phyloP scores from a whole-genome alignment of 2,888 invertebrate species.

The Nemapogon koenigi region DNA sequence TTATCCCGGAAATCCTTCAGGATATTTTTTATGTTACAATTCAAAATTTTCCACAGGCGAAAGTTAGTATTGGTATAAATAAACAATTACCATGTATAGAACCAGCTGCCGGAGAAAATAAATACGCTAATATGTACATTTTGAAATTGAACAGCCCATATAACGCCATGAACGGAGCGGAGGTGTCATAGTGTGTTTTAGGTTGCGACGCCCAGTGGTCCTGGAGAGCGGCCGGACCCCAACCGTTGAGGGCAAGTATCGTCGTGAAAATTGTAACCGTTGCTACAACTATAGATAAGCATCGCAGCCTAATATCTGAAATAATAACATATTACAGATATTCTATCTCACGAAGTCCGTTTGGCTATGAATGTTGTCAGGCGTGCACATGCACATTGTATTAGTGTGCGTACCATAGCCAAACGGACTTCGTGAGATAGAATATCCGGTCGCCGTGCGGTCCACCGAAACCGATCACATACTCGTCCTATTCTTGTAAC shows the following conservation, averaged over 20 bases:
- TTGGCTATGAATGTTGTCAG: no score
- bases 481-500: no score
- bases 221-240: constrained; percentile 89
- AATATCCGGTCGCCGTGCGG: no score
- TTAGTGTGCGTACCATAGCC: no score
- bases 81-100: constrained; percentile 76
- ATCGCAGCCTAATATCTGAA: constrained; percentile 89
- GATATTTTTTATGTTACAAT: no score
- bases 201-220: constrained; percentile 93
- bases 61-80: background rate
- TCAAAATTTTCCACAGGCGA: no score
- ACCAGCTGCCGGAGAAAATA: constrained; percentile 87
- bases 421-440: no score
- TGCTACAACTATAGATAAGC: constrained; percentile 84
- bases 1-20: no score
- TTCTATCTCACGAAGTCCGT: no score
- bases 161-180: constrained; percentile 94
- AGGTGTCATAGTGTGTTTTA: constrained; percentile 86
- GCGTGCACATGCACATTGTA: no score
- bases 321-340: no score
- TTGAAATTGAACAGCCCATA: constrained; percentile 95
- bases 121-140: constrained; percentile 91
- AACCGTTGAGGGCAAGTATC: constrained; percentile 79
- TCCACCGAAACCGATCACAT: no score
- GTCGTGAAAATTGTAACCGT: constrained; percentile 79